Evolutionary conservation across 2,888 invertebrate species (phyloP), one percentile per base, ranked within the genome.

Genomic region (Hypercompe scribonia): DNA sequence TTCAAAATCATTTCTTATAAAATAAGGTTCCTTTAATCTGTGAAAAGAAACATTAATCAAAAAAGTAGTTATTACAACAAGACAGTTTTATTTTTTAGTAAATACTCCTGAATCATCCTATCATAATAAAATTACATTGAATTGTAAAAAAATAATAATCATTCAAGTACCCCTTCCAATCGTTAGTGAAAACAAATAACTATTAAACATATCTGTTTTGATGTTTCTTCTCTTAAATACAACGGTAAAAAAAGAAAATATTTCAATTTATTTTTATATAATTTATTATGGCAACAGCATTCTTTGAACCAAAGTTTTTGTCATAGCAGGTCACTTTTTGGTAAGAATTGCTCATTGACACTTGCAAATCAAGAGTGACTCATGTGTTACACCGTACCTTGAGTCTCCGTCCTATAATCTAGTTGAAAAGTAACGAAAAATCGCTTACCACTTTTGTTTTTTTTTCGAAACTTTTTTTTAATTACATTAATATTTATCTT

Each of bases 41-140:
- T 58, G 10, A n/a, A 68, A 31, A 61, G 61, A 31, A 31, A 18
- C 31, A 58, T 54, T 34, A 68, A 54, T 68, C 54, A 36, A 54
- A 68, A 54, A 24, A 46, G 33, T 33, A 46, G 21, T 54, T 36
- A 54, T 54, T 34, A 54, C 18, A 54, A 54, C 36, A 36, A 54
- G 36, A 65, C 15, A 61, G 28, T 61, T 61, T 61, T 61, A 31
- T 31, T 58, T 28, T 69, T 69, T 21, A 33, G 42, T 61, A 61
- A 68, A 69, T 39, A 42, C 2, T 42, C 24, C 61, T 13, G 21
- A 11, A 69, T 69, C 69, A 69, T 58, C 39, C 61, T 11, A 42
- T 31, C 24, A 58, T 31, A 69, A 67, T 67, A 72, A 72, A 70
- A 73, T 78, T 72, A 72, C 46, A 68, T 68, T 61, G 33, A 61